Percentiles rank a stretch among this genome's conserved stretches.
phyloP scores from a whole-genome alignment of 1,140 invertebrate genomes.

The Neuroterus valhalla region DNA sequence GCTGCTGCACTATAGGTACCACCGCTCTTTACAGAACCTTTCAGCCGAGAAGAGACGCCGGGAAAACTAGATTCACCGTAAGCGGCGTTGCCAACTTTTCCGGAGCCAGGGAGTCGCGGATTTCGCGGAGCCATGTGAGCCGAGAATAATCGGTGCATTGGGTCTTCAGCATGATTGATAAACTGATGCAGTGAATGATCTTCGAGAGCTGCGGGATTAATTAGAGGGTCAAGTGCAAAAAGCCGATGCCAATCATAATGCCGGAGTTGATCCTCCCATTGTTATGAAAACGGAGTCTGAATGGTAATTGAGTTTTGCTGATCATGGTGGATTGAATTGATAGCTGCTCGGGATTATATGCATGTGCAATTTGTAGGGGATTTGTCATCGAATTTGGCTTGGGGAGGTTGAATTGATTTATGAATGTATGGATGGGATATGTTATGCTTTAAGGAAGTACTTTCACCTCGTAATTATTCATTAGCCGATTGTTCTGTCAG shows the following conservation, averaged over 20 bases:
- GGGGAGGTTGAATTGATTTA: neutral
- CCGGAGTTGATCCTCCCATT: neutral
- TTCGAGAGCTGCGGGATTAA: too few species aligned
- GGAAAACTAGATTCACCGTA: constrained; percentile 21
- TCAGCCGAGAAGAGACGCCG: constrained; percentile 36
- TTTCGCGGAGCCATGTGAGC: too few species aligned
- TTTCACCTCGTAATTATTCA: constrained; percentile 13
- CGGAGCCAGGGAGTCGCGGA: neutral
- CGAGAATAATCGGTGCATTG: too few species aligned
- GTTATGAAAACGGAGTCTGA: neutral
- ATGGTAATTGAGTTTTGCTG: constrained; percentile 9
- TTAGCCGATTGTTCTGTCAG: constrained; percentile 1
- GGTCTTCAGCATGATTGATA: too few species aligned
- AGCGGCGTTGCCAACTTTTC: constrained; percentile 24
- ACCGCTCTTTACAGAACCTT: constrained; percentile 47
- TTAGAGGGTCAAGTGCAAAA: too few species aligned
- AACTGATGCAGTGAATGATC: too few species aligned
- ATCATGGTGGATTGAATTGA: neutral
- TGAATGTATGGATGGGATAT: constrained; percentile 9
- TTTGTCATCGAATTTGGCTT: neutral
- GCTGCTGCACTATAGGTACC: constrained; percentile 35
- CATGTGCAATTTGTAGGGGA: neutral
- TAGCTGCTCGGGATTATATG: neutral
- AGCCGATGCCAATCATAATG: too few species aligned
- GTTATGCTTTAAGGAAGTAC: neutral